A percentile compares a stretch with the other conserved stretches of the same genome.
Conservation (phyloP, 2,888 invertebrate species). For the Oegoconia quadripuncta region DNA sequence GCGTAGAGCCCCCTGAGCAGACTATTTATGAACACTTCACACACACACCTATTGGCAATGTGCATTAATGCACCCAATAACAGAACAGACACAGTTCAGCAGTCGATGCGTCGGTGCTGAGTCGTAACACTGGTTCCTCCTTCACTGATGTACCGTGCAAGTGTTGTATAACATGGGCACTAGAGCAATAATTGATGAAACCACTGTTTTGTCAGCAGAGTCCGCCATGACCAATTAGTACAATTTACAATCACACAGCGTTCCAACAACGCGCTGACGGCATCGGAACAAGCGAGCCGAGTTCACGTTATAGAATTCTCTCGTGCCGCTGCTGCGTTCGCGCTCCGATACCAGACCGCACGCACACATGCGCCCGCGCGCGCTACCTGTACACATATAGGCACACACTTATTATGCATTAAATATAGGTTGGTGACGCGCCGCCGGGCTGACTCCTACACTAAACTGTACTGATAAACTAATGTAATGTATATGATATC, state of each 20-base stretch:
- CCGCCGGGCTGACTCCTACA: constrained; percentile 20
- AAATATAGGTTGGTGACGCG: constrained; percentile 35
- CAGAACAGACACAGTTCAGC: constrained; percentile 51
- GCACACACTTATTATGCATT: constrained; percentile 36
- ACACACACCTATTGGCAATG: constrained; percentile 47
- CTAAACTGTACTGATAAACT: constrained; percentile 39
- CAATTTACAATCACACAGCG: constrained; percentile 71
- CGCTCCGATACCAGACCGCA: constrained; percentile 53
- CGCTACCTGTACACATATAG: constrained; percentile 16
- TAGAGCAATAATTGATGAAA: constrained; percentile 56
- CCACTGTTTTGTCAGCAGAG: constrained; percentile 63
- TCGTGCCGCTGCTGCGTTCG: constrained; percentile 61
- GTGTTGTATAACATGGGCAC: constrained; percentile 54
- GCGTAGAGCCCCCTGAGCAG: constrained; percentile 60
- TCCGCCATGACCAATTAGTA: constrained; percentile 74
- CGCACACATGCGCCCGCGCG: constrained; percentile 37
- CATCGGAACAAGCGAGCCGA: constrained; percentile 67
- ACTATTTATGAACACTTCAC: constrained; percentile 73
- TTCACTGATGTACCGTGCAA: constrained; percentile 53
- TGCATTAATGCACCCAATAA: constrained; percentile 62
- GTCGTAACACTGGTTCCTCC: constrained; percentile 43
- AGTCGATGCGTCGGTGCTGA: constrained; percentile 46
- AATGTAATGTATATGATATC: constrained; percentile 22
- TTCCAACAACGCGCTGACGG: constrained; percentile 69
- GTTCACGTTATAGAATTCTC: constrained; percentile 71